phyloP scores from a whole-genome alignment of 2,888 invertebrate species.

The Elgonia sp. region DNA sequence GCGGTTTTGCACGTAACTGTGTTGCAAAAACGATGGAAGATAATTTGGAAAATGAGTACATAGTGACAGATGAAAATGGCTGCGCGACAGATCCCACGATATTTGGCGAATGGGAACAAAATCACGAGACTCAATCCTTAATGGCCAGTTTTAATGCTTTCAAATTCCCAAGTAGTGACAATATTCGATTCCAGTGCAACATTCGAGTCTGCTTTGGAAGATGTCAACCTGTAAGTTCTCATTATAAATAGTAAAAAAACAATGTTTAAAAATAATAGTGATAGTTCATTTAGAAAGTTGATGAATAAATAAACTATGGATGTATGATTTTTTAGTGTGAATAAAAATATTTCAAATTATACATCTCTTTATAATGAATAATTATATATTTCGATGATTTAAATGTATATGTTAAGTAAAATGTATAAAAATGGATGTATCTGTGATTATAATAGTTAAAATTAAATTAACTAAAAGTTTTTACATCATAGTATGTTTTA shows the following conservation, averaged over 20 bases:
- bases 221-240: conserved; percentile 93
- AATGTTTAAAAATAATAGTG: too few relatives aligned
- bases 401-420: background rate
- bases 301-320: background rate
- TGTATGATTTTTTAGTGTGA: conserved; percentile 89
- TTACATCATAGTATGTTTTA: too few relatives aligned
- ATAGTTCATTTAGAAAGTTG: too few relatives aligned
- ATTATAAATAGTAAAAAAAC: background rate
- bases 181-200: conserved; percentile 97
- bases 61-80: conserved; percentile 97
- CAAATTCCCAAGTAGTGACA: conserved; percentile 97
- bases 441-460: conserved; percentile 87
- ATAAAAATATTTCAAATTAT: too few relatives aligned
- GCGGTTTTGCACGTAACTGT: conserved; percentile 97
- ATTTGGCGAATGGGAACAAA: conserved; percentile 97
- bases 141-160: conserved; percentile 97
- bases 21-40: conserved; percentile 97
- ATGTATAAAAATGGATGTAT: conserved; percentile 97
- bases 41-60: conserved; percentile 95
- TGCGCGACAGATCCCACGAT: conserved; percentile 97
- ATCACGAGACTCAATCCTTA: conserved; percentile 94
- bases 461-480: too few relatives aligned
- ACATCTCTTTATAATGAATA: too few relatives aligned
- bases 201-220: conserved; percentile 97
- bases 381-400: background rate